Conservation (phyloP, 2,113 vertebrate genomes). For the Lasiurus borealis region DNA sequence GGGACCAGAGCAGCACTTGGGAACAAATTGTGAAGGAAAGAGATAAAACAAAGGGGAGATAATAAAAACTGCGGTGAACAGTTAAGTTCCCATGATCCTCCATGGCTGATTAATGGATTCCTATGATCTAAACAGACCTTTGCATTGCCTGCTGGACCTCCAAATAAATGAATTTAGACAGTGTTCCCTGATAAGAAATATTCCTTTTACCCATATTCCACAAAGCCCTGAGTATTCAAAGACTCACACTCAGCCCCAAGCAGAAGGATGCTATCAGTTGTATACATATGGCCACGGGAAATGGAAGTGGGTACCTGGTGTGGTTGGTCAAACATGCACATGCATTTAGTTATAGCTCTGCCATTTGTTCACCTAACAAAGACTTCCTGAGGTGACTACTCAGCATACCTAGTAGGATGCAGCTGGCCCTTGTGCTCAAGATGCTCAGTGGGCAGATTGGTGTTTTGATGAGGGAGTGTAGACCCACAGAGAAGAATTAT, state of each 20-base stretch:
- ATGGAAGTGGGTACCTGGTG: accelerated
- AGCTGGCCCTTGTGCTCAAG: neutral
- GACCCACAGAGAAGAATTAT: neutral
- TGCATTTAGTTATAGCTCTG: neutral
- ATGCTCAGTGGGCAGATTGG: neutral
- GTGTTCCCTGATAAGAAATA: slow-evolving; percentile 60
- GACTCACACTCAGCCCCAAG: neutral
- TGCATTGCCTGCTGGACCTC: slow-evolving; percentile 73
- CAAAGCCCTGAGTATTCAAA: neutral
- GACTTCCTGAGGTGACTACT: neutral
- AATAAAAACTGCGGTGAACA: slow-evolving; percentile 68
- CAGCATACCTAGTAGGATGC: neutral
- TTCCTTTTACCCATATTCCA: neutral
- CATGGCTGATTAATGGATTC: slow-evolving; percentile 73
- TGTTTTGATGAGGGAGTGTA: neutral
- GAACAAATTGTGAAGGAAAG: slow-evolving; percentile 59
- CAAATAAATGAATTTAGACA: slow-evolving; percentile 69
- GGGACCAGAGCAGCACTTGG: neutral
- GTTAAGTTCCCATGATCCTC: slow-evolving; percentile 70
- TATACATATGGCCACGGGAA: neutral
- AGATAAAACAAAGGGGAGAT: slow-evolving; percentile 41
- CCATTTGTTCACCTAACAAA: neutral
- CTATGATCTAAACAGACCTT: slow-evolving; percentile 77
- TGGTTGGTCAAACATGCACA: accelerated
- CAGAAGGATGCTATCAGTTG: neutral